Evolutionary conservation across 2,797 vertebrate genomes (phyloP).

Genomic region (Anguilla anguilla): DNA sequence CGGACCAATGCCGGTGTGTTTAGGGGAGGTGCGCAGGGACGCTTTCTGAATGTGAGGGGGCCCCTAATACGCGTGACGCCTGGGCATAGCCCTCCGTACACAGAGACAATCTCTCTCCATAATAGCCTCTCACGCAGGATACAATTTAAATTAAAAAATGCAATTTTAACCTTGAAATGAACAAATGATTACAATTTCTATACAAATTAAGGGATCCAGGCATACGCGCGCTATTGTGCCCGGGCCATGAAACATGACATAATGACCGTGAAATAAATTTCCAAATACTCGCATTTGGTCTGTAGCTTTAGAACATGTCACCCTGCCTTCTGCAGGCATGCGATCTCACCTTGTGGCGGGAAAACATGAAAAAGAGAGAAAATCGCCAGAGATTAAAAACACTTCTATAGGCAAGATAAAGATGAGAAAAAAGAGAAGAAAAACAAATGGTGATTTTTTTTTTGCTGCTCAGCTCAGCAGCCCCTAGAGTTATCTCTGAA

Average conservation of each 20-base stretch:
- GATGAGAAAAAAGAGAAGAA: slow-evolving; percentile 70
- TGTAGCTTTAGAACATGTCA: slow-evolving; percentile 91
- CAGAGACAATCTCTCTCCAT: slow-evolving; percentile 99
- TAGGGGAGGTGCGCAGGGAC: slow-evolving; percentile 85
- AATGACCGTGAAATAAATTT: slow-evolving; percentile 99
- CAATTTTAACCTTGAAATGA: slow-evolving; percentile 99
- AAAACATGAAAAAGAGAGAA: slow-evolving; percentile 84
- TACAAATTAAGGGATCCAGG: slow-evolving; percentile 99
- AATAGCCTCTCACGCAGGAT: slow-evolving; percentile 99
- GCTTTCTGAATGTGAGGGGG: slow-evolving; percentile 94
- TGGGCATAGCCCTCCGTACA: slow-evolving; percentile 91
- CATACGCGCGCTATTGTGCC: slow-evolving; percentile 95
- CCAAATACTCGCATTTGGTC: slow-evolving; percentile 99
- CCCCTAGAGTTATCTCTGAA: slow-evolving; percentile 90
- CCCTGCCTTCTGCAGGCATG: slow-evolving; percentile 81
- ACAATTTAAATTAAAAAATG: slow-evolving; percentile 99
- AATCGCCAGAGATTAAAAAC: slow-evolving; percentile 83
- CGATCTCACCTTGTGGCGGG: slow-evolving; percentile 91
- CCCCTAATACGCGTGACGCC: slow-evolving; percentile 91
- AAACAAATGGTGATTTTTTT: slow-evolving; percentile 68
- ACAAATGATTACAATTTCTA: slow-evolving; percentile 99
- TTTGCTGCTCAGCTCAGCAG: slow-evolving; percentile 76
- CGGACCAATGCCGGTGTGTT: slow-evolving; percentile 79
- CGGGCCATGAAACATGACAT: slow-evolving; percentile 99
- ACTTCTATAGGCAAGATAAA: slow-evolving; percentile 86